Evolutionary conservation across 2,797 vertebrate species (phyloP).

Genomic region (Leontocebus nigricollis): DNA sequence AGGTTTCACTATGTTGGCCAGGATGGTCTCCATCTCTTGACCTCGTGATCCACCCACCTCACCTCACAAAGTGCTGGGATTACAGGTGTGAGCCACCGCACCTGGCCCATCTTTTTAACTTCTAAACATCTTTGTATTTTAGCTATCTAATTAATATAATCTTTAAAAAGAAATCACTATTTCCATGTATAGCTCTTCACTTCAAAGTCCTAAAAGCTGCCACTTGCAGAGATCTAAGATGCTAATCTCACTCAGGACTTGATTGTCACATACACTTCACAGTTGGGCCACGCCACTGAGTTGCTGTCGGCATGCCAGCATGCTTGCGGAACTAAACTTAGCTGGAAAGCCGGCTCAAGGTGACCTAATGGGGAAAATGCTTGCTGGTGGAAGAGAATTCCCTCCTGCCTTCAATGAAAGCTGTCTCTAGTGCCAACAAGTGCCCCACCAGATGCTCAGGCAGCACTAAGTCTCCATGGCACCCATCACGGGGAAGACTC

Average conservation of each 20-base stretch:
- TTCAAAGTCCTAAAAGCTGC: neutral
- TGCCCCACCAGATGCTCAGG: neutral
- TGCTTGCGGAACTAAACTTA: neutral
- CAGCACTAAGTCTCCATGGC: neutral
- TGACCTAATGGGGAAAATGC: rapidly evolving
- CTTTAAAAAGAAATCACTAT: neutral
- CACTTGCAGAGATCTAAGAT: neutral
- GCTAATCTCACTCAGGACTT: neutral
- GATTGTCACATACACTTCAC: neutral
- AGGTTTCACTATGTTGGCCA: neutral
- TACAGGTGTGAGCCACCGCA: neutral
- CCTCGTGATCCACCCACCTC: rapidly evolving
- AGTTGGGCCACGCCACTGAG: neutral
- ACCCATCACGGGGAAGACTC: rapidly evolving
- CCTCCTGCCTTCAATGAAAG: rapidly evolving
- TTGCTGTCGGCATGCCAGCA: rapidly evolving
- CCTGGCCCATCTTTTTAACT: neutral
- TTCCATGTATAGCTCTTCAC: neutral
- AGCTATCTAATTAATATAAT: neutral
- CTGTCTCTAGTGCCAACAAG: neutral
- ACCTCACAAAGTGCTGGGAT: neutral
- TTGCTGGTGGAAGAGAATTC: neutral
- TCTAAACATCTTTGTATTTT: neutral
- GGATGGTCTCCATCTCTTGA: neutral
- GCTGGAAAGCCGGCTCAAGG: neutral